Evolutionary conservation across 2,797 vertebrate species (phyloP), one percentile per base, ranked within the genome.

Genomic region (Agapornis canus): DNA sequence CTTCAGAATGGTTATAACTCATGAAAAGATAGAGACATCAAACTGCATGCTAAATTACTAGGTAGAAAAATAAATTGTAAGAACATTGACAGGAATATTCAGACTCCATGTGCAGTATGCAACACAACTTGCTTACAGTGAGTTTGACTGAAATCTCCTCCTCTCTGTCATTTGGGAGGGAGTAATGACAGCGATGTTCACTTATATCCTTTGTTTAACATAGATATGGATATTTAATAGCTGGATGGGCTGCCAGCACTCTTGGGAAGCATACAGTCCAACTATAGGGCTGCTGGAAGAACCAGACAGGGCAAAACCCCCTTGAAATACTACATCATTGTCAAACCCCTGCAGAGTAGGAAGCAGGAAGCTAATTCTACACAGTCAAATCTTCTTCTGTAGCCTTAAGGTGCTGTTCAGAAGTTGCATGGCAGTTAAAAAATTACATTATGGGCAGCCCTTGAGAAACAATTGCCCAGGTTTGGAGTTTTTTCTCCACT

Each of bases 281-380:
- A 52, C 15, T n/a, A 51, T 14, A 43, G 25, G 35, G 43, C 49
- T 71, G 48, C 22, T 48, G 63, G 31, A 63, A 11, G 22, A 91
- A 75, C 5, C 0, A 0, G 2, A 48, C 2, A 0, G 27, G 22
- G 6, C 17, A 83, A 86, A 85, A 76, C 6, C 3, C 40, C 48
- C 47, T 42, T 40, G 37, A 73, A 76, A 69, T 27, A 37, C 18
- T 40, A 18, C 0, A 7, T 57, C 49, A 80, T 10, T 49, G 10
- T 6, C 51, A 47, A 92, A 57, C 6, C 13, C 15, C 52, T 59
- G 10, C 42, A 89, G 59, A n/a, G 21, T 18, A 72, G 18, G 26
- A 82, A n/a, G 43, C 23, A 32, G 26, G 47, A 91, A 68, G 14
- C 6, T 29, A 86, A 90, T 39, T 43, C 61, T 60, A 20, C 26